Evolutionary conservation across 2,797 vertebrate species (phyloP).

Genomic region (Enoplosus armatus): DNA sequence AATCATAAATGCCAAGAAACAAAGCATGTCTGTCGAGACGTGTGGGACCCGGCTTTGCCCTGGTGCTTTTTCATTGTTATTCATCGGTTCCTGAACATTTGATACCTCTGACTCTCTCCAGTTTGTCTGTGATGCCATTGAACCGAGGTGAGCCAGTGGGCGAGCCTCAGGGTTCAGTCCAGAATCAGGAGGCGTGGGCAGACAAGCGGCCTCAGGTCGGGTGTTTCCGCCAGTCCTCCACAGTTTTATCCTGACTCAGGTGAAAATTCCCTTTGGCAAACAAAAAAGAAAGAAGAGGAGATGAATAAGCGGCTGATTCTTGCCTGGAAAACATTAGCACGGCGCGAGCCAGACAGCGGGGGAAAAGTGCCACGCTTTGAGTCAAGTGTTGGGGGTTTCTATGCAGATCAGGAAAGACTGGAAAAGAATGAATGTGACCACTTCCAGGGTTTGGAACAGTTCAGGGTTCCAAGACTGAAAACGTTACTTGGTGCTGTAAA

Average conservation of each 20-base stretch:
- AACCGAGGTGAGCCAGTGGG: neutral
- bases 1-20: neutral
- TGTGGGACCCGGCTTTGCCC: neutral
- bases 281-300: constrained; percentile 9
- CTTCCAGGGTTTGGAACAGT: neutral
- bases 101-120: constrained; percentile 24
- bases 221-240: constrained; percentile 32
- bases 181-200: constrained; percentile 20
- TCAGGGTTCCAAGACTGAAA: neutral
- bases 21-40: neutral
- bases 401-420: constrained; percentile 3
- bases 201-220: constrained; percentile 49
- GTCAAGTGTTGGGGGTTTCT: constrained; percentile 46
- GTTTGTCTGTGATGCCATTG: constrained; percentile 1
- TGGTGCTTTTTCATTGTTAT: constrained; percentile 12
- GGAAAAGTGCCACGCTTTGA: constrained; percentile 51
- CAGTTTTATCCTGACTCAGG: constrained; percentile 75
- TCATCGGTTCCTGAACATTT: constrained; percentile 29
- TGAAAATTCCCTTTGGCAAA: constrained; percentile 71
- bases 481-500: neutral
- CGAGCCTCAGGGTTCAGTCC: constrained; percentile 19
- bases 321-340: constrained; percentile 79
- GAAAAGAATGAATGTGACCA: constrained; percentile 8
- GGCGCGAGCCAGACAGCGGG: constrained; percentile 48
- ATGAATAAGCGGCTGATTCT: constrained; percentile 73